These are phyloP conservation scores for Philopedon plagiatum DNA, from an alignment of 2,888 invertebrate species.

Conservation along the genomic window DNA sequence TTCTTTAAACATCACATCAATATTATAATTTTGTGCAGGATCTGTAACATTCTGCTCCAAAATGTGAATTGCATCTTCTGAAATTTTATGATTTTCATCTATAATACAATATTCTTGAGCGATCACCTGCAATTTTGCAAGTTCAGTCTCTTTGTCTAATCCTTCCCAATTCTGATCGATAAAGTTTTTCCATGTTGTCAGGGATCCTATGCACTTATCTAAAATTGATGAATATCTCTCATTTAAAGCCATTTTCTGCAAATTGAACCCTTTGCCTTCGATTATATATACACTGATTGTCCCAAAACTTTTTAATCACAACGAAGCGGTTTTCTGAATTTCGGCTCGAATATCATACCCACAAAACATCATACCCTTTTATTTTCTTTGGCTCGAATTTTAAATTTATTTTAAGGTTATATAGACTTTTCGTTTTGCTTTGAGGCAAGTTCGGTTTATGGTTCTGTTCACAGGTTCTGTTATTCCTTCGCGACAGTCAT, in stretches of 20 bases:
- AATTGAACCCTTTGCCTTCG: too few species aligned
- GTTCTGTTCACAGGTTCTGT: too few species aligned
- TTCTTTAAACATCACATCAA: constrained; percentile 54
- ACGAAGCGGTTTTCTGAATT: too few species aligned
- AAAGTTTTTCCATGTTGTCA: constrained; percentile 55
- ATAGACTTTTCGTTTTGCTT: too few species aligned
- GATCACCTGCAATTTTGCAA: constrained; percentile 50
- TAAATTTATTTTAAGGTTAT: too few species aligned
- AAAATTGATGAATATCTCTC: constrained; percentile 50
- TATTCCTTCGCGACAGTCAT: too few species aligned
- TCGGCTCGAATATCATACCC: too few species aligned
- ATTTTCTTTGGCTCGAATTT: too few species aligned
- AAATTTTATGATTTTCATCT: constrained; percentile 52
- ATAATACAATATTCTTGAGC: constrained; percentile 54
- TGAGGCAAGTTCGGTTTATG: too few species aligned
- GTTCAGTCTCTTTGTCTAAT: constrained; percentile 42
- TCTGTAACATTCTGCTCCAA: constrained; percentile 53
- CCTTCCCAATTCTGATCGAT: constrained; percentile 51
- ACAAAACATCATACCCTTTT: too few species aligned
- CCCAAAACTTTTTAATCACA: too few species aligned
- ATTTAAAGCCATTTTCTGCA: constrained; percentile 50
- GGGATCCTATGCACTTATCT: constrained; percentile 53
- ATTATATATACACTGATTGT: too few species aligned
- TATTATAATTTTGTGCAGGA: constrained; percentile 42
- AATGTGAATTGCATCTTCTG: constrained; percentile 52